Conservation (phyloP, 1,140 invertebrate genomes). For the Papilio xuthus region DNA sequence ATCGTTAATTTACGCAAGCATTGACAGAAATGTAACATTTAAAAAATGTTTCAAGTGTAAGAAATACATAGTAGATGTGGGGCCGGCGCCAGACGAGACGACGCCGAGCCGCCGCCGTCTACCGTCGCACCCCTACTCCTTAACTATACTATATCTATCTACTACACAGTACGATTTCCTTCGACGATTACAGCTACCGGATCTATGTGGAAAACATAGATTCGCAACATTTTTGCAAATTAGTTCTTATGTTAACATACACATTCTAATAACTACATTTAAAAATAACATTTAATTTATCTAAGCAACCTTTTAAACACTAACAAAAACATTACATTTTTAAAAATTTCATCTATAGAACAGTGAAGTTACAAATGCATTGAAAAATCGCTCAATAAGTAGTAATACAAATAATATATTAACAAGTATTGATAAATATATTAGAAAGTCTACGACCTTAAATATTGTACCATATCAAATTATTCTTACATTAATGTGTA, state of each 20-base stretch:
- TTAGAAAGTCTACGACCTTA: too few species aligned
- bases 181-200: not conserved
- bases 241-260: too few species aligned
- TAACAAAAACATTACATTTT: too few species aligned
- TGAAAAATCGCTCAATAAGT: not conserved
- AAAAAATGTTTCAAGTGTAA: slow-evolving; percentile 29
- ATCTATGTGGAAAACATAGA: not conserved
- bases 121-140: slow-evolving; percentile 11
- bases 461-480: not conserved
- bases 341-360: too few species aligned
- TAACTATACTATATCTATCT: not conserved
- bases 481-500: not conserved
- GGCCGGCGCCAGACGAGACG: slow-evolving; percentile 50
- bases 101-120: slow-evolving; percentile 42
- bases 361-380: too few species aligned
- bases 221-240: not conserved
- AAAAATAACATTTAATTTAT: too few species aligned
- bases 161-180: slow-evolving; percentile 1
- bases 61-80: slow-evolving; percentile 1
- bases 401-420: not conserved
- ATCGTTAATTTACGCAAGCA: not conserved
- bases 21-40: not conserved
- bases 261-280: too few species aligned
- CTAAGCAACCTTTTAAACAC: too few species aligned
- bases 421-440: too few species aligned